phyloP scores from a whole-genome alignment of 2,797 vertebrate species.

The Bradypodion pumilum region DNA sequence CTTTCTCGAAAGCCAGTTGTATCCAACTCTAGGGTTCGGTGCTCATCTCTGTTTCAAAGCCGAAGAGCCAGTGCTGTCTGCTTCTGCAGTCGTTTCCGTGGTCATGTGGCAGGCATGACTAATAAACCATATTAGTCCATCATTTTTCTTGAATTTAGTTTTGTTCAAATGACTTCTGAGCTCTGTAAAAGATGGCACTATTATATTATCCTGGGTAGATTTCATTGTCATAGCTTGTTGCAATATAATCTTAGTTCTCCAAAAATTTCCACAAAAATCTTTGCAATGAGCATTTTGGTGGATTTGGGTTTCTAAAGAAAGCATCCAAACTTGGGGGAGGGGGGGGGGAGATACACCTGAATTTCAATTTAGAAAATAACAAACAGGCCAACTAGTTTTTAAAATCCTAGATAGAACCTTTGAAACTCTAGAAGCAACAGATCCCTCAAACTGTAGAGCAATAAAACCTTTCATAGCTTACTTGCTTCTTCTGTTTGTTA shows the following conservation, averaged over 20 bases:
- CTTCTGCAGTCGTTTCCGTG: too few relatives aligned
- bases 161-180: neutral
- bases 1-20: too few relatives aligned
- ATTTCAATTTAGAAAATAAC: neutral
- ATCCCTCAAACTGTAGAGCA: neutral
- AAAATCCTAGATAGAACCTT: neutral
- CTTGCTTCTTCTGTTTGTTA: neutral
- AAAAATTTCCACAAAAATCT: neutral
- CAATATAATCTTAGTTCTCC: neutral
- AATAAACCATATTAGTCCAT: neutral
- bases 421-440: neutral
- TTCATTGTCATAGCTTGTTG: neutral
- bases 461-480: neutral
- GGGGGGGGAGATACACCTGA: neutral
- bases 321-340: neutral
- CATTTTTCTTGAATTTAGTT: too few relatives aligned
- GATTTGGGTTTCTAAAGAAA: neutral
- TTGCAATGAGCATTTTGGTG: neutral
- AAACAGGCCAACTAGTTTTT: neutral
- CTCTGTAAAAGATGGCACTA: neutral
- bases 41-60: too few relatives aligned
- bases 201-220: neutral
- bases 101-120: too few relatives aligned
- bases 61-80: too few relatives aligned
- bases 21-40: too few relatives aligned